Evolutionary conservation across 2,888 invertebrate species (phyloP), one percentile per base, ranked within the genome.

Genomic region (Cataglyphis altisquamis): DNA sequence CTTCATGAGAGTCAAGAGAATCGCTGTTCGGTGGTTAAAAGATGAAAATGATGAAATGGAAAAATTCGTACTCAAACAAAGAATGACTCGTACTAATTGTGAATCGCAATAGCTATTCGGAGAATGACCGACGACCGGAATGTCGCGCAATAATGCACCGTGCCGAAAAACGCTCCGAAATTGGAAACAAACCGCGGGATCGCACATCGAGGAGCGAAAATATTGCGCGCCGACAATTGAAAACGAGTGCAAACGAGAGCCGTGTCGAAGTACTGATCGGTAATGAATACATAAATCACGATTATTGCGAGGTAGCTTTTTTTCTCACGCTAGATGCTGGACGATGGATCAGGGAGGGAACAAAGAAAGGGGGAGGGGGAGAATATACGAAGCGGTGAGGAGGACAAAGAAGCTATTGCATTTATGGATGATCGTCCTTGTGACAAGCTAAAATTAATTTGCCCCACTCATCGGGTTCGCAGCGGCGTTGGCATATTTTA

Each of bases 381-480:
- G 78, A 25, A 70, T 32, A 57, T 68, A 84, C 72, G 75, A 78
- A 77, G 73, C 52, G 64, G 60, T 36, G 45, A 64, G 41, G 70
- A 52, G 36, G 62, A 85, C 82, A 86, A 92, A 93, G 91, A 93
- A 93, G 86, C 90, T 91, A 88, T 88, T 93, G 92, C 93, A 93
- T 94, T 93, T 93, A 94, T 94, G 94, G 93, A 94, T 93, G 92
- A 68, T 87, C 89, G 86, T 88, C 88, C 85, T 86, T 86, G 90
- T 92, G 92, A 91, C 93, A 92, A 92, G 90, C 90, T 87, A 87
- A 91, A 93, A 94, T 94, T 93, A 94, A 94, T 94, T 93, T 92
- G 85, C 87, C 88, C 89, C 82, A 80, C 85, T 57, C 73, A 45
- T 81, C 60, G 45, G 18, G 78, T 72, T 75, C 68, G 85, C 87